Percentiles rank a stretch among this genome's conserved stretches.
phyloP scores from a whole-genome alignment of 2,888 invertebrate species.

The Sinohyriopsis cumingii region DNA sequence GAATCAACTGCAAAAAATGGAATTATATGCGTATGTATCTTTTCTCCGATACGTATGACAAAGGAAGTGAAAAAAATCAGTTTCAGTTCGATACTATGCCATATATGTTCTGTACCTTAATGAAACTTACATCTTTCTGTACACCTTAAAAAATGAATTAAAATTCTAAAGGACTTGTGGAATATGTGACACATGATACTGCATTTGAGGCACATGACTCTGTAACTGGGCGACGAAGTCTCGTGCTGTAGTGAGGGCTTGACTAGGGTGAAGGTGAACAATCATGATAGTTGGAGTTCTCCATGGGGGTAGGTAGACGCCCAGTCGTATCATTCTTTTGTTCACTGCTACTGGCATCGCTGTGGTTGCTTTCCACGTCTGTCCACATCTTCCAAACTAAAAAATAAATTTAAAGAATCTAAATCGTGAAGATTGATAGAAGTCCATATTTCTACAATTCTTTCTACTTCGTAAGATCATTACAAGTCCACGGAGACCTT shows the following conservation, averaged over 20 bases:
- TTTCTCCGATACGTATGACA: too few species aligned
- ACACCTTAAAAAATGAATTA: too few species aligned
- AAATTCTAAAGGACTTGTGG: too few species aligned
- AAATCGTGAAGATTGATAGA: not conserved
- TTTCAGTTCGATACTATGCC: too few species aligned
- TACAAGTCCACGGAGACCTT: not conserved
- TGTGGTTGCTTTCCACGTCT: constrained; percentile 56
- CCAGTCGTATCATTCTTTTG: constrained; percentile 51
- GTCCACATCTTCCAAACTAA: constrained; percentile 49
- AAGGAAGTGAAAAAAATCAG: too few species aligned
- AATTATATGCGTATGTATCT: too few species aligned
- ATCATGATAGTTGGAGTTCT: constrained; percentile 48
- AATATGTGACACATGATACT: constrained; percentile 21
- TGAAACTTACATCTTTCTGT: too few species aligned
- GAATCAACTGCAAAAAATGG: too few species aligned
- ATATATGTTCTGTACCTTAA: too few species aligned
- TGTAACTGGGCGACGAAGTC: constrained; percentile 64
- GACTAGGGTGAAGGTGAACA: constrained; percentile 60
- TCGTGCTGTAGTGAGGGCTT: constrained; percentile 59
- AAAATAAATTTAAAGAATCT: constrained; percentile 7
- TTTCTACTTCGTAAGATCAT: not conserved
- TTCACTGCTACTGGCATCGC: constrained; percentile 55
- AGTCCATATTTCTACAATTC: not conserved
- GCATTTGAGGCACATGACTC: constrained; percentile 58
- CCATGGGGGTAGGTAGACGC: constrained; percentile 63